Percentiles rank a stretch among this genome's conserved stretches.
phyloP scores from a whole-genome alignment of 2,797 vertebrate species.

The Thalassophryne amazonica region DNA sequence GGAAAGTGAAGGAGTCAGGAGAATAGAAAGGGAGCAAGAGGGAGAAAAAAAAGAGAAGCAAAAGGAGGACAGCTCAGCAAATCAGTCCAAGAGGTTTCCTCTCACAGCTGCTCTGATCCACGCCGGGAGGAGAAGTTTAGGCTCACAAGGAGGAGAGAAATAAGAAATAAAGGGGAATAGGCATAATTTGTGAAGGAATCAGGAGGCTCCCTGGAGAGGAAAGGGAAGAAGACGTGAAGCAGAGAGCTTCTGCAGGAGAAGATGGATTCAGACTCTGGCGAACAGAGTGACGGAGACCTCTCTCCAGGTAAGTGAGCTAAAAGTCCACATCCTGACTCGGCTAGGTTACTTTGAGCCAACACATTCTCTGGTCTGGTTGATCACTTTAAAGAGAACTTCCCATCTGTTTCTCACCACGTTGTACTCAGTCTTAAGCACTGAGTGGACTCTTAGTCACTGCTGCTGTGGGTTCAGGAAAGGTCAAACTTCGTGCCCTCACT shows the following conservation, averaged over 20 bases:
- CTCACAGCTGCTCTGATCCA: constrained; percentile 62
- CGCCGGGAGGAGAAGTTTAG: constrained; percentile 55
- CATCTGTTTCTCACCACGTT: background rate
- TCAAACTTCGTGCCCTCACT: too few species aligned
- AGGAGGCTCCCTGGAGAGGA: constrained; percentile 25
- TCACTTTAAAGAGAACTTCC: background rate
- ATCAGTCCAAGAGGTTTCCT: constrained; percentile 66
- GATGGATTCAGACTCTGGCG: constrained; percentile 97
- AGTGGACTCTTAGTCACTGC: too few species aligned
- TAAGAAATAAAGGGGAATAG: background rate
- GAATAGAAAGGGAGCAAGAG: constrained; percentile 29
- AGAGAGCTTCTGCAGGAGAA: constrained; percentile 57
- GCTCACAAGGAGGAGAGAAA: constrained; percentile 12
- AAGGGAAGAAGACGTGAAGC: constrained; percentile 28
- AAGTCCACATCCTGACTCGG: background rate
- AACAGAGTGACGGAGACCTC: constrained; percentile 93
- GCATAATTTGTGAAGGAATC: constrained; percentile 24
- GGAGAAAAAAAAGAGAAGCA: constrained; percentile 12
- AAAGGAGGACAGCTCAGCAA: constrained; percentile 61
- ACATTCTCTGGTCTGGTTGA: background rate
- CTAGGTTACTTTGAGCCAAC: background rate
- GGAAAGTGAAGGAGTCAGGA: constrained; percentile 57
- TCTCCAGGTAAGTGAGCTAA: constrained; percentile 81
- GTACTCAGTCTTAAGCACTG: background rate
- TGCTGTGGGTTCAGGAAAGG: too few species aligned